Percentiles rank a stretch among this genome's conserved stretches.
Evolutionary conservation across 2,888 invertebrate genomes (phyloP).

Genomic region (Chelonus formosanus): DNA sequence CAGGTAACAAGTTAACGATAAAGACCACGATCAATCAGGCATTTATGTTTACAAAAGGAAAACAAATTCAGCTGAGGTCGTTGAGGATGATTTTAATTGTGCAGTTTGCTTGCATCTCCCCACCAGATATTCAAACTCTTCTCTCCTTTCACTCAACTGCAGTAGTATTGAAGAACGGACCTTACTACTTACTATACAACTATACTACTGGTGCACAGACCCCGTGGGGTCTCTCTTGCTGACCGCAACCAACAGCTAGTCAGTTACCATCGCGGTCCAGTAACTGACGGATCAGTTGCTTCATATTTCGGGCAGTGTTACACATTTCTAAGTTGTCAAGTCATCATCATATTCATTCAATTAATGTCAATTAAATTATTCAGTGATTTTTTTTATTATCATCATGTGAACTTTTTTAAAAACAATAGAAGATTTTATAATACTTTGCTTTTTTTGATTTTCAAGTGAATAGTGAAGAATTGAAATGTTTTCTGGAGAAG

Average conservation of each 20-base stretch:
- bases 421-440: neutral
- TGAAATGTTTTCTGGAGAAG: too few species aligned
- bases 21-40: too few species aligned
- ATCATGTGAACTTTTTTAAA: neutral
- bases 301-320: constrained; percentile 3
- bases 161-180: constrained; percentile 19
- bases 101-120: too few species aligned
- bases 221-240: constrained; percentile 38
- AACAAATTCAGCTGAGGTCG: too few species aligned
- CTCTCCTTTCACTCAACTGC: constrained; percentile 39
- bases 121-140: constrained; percentile 4
- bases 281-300: constrained; percentile 40
- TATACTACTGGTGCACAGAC: constrained; percentile 20
- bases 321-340: constrained; percentile 3
- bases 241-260: constrained; percentile 41
- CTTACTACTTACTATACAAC: constrained; percentile 9
- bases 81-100: too few species aligned
- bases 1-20: too few species aligned
- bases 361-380: constrained; percentile 1
- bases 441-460: too few species aligned
- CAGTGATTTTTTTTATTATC: neutral
- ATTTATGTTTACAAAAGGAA: too few species aligned
- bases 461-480: too few species aligned
- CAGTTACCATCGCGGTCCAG: constrained; percentile 53
- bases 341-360: neutral